Evolutionary conservation across 2,113 vertebrate genomes (phyloP).

Genomic region (Phrynosoma blainvillii): DNA sequence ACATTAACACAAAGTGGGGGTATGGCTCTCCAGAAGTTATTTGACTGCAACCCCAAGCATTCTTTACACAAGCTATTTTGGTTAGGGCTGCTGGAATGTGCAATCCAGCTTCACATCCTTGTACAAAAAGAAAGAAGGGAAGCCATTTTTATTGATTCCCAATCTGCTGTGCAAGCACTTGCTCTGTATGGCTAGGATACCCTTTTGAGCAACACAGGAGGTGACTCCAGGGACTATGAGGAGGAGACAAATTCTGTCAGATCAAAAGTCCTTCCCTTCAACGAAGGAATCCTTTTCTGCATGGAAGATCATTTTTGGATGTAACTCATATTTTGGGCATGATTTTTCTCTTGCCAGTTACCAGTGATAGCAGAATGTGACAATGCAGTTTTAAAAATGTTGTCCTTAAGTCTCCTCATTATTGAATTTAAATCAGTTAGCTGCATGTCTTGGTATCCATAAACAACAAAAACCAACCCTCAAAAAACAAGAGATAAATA

Average conservation of each 20-base stretch:
- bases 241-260: not conserved
- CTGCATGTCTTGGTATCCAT: not conserved
- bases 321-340: not conserved
- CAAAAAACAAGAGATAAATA: not conserved
- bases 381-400: not conserved
- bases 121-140: not conserved
- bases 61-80: no score
- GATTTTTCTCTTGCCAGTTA: not conserved
- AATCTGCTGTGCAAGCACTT: not conserved
- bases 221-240: not conserved
- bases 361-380: constrained; percentile 24
- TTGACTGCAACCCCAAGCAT: no score
- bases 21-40: not conserved
- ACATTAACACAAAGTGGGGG: not conserved
- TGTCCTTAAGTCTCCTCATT: constrained; percentile 14
- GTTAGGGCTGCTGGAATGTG: no score
- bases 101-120: no score
- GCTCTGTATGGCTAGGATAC: no score
- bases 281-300: not conserved
- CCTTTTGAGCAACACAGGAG: not conserved
- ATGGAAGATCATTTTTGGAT: not conserved
- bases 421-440: constrained; percentile 6
- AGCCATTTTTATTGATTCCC: not conserved
- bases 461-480: not conserved
- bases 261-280: not conserved